Evolutionary conservation across 2,113 vertebrate species (phyloP).

Genomic region (Plotosus lineatus): DNA sequence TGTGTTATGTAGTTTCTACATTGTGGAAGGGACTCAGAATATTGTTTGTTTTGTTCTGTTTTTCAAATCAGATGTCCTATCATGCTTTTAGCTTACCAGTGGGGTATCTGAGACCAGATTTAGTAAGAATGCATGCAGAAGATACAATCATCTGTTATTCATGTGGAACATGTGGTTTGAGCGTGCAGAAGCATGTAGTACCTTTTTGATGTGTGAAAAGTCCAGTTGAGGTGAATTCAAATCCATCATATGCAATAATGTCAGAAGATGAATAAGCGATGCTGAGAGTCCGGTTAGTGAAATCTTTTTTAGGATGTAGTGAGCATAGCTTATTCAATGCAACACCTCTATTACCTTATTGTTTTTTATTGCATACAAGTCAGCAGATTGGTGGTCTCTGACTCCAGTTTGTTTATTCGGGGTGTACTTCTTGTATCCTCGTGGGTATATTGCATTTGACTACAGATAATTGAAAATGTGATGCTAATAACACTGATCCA

Average conservation of each 20-base stretch:
- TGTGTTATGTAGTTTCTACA: background rate
- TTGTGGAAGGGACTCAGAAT: background rate
- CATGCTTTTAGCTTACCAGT: slow-evolving; percentile 21
- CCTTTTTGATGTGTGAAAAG: background rate
- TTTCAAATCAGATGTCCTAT: background rate
- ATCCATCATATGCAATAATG: slow-evolving; percentile 1
- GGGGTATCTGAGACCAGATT: slow-evolving; percentile 33
- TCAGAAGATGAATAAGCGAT: slow-evolving; percentile 3
- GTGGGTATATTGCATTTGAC: slow-evolving; percentile 26
- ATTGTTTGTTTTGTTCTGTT: background rate
- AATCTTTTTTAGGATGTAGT: slow-evolving; percentile 28
- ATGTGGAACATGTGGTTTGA: slow-evolving; percentile 20
- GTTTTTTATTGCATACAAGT: slow-evolving; percentile 51
- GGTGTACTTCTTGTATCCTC: slow-evolving; percentile 16
- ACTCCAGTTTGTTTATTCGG: slow-evolving; percentile 34
- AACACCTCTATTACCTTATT: slow-evolving; percentile 41
- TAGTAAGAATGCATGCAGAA: slow-evolving; percentile 35
- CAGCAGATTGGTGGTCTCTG: slow-evolving; percentile 34
- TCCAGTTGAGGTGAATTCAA: background rate
- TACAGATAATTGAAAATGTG: slow-evolving; percentile 7
- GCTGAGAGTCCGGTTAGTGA: slow-evolving; percentile 5
- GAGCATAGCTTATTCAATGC: slow-evolving; percentile 30
- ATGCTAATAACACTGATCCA: slow-evolving; percentile 27
- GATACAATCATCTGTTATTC: slow-evolving; percentile 41
- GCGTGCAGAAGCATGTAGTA: slow-evolving; percentile 32